Conservation (phyloP, 1,140 invertebrate species). For the Pogonomyrmex barbatus region DNA sequence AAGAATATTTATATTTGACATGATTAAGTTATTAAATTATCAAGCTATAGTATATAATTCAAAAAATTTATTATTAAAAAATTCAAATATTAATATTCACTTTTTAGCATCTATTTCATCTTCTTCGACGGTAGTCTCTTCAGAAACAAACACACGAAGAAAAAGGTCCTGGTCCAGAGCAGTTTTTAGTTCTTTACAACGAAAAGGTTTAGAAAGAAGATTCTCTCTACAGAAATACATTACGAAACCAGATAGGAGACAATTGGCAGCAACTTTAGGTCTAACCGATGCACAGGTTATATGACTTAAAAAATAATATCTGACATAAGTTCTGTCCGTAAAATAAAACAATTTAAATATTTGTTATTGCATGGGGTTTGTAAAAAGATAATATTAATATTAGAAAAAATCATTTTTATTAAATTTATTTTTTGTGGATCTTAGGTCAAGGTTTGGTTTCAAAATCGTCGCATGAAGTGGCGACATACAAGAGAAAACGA, state of each 20-base stretch:
- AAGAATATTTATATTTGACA: not conserved
- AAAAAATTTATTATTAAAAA: constrained; percentile 17
- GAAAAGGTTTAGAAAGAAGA: constrained; percentile 95
- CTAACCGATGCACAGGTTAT: constrained; percentile 94
- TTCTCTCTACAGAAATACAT: constrained; percentile 98
- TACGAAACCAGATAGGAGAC: constrained; percentile 96
- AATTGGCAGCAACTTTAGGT: constrained; percentile 95
- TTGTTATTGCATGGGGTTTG: not conserved
- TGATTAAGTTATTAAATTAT: not conserved
- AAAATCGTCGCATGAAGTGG: constrained; percentile 98
- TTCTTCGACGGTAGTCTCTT: constrained; percentile 35
- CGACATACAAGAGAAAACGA: constrained; percentile 92
- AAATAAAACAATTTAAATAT: constrained; percentile 17
- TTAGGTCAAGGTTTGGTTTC: constrained; percentile 97
- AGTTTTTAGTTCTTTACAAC: constrained; percentile 96
- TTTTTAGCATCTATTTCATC: constrained; percentile 67
- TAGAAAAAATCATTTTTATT: not conserved
- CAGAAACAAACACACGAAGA: constrained; percentile 87
- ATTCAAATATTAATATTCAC: not conserved
- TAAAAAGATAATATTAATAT: constrained; percentile 36
- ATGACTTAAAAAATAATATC: not conserved
- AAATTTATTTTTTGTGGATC: not conserved
- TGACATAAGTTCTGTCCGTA: not conserved
- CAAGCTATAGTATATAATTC: not conserved
- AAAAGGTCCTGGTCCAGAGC: constrained; percentile 97